Evolutionary conservation across 2,797 vertebrate genomes (phyloP).

Genomic region (Tympanoctomys barrerae): DNA sequence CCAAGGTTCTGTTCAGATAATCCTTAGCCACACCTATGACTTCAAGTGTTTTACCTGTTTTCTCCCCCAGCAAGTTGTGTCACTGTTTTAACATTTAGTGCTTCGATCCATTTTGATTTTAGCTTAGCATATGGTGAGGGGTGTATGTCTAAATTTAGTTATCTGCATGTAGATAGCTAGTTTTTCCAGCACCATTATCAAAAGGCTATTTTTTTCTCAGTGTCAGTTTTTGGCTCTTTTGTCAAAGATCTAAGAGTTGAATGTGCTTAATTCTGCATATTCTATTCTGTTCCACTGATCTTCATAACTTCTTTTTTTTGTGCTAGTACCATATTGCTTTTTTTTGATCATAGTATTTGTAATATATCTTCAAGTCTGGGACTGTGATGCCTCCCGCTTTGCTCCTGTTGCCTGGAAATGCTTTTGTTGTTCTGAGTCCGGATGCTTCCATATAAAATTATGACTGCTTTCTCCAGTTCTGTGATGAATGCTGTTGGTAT

Average conservation of each 20-base stretch:
- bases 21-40: background rate
- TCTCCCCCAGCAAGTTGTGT: background rate
- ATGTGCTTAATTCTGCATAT: background rate
- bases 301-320: background rate
- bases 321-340: background rate
- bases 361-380: background rate
- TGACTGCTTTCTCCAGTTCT: background rate
- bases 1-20: background rate
- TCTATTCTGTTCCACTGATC: background rate
- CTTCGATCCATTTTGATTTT: background rate
- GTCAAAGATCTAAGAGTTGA: background rate
- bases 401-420: background rate
- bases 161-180: background rate
- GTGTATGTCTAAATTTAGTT: background rate
- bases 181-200: background rate
- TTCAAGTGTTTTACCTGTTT: background rate
- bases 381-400: background rate
- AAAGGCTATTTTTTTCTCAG: background rate
- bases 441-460: background rate
- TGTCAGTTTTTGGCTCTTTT: background rate
- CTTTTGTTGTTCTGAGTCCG: background rate
- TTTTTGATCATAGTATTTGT: background rate
- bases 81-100: background rate
- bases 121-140: background rate
- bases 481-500: background rate